Evolutionary conservation across 2,113 vertebrate species (phyloP).

Genomic region (Dipodomys ordii): DNA sequence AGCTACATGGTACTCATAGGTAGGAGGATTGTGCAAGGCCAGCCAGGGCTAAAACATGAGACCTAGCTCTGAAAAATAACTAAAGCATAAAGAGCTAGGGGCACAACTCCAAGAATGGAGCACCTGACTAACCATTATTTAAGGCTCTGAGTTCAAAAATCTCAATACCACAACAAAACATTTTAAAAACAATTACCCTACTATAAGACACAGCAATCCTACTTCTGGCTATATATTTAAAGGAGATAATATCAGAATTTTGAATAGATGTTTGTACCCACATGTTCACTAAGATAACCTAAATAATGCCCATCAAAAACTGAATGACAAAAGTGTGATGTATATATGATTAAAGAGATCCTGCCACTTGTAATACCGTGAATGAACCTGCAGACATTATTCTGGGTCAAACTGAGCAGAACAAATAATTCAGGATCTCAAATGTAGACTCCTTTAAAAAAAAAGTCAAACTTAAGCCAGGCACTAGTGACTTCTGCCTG

Average conservation of each 20-base stretch:
- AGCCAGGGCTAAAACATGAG: too few relatives aligned
- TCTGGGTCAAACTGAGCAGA: background rate
- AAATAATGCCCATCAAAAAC: too few relatives aligned
- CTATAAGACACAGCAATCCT: background rate
- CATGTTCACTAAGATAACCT: background rate
- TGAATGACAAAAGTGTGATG: background rate
- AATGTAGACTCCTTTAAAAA: background rate
- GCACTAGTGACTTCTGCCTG: too few relatives aligned
- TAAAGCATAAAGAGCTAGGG: too few relatives aligned
- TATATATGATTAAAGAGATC: background rate
- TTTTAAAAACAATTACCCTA: background rate
- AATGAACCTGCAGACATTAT: background rate
- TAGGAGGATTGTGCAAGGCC: too few relatives aligned
- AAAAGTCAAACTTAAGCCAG: background rate
- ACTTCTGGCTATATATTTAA: background rate
- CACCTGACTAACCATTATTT: too few relatives aligned
- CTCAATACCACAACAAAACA: too few relatives aligned
- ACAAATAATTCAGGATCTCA: background rate
- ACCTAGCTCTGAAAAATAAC: too few relatives aligned
- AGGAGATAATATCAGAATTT: background rate
- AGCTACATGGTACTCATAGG: too few relatives aligned
- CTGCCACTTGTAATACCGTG: background rate
- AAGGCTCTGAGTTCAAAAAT: too few relatives aligned
- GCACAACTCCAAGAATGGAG: too few relatives aligned
- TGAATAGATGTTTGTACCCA: background rate